phyloP scores from a whole-genome alignment of 2,888 invertebrate species.

The Netelia virgata region DNA sequence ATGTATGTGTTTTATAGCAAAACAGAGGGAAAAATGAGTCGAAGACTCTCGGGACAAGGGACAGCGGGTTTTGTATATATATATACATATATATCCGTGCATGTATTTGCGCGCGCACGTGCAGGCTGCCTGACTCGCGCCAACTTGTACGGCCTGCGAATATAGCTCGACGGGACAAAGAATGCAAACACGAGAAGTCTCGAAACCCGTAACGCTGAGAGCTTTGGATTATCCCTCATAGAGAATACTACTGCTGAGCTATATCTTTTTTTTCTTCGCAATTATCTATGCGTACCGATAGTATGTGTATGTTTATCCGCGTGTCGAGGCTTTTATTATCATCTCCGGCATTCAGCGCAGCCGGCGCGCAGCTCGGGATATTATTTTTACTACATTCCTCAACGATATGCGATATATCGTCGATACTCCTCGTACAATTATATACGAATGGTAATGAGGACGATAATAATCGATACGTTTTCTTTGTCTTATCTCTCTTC shows the following conservation, averaged over 20 bases:
- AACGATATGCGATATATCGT: constrained; percentile 26
- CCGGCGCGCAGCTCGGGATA: background rate
- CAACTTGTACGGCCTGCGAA: constrained; percentile 26
- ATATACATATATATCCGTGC: background rate
- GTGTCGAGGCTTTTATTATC: background rate
- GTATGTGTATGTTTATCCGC: constrained; percentile 9
- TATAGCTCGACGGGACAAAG: constrained; percentile 59
- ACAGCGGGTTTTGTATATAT: constrained; percentile 37
- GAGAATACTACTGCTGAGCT: constrained; percentile 1
- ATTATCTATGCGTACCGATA: constrained; percentile 11
- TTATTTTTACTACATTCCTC: constrained; percentile 35
- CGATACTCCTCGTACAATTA: constrained; percentile 26
- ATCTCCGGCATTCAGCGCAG: background rate
- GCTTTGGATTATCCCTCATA: constrained; percentile 51
- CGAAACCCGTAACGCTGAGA: background rate
- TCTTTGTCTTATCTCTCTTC: constrained; percentile 12
- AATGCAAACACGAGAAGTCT: constrained; percentile 42
- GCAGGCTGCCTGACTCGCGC: constrained; percentile 54
- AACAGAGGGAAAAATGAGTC: constrained; percentile 60
- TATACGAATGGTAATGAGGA: constrained; percentile 20
- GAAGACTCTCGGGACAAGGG: constrained; percentile 51
- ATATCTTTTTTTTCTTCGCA: background rate
- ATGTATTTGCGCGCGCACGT: constrained; percentile 42
- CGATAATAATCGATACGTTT: constrained; percentile 30
- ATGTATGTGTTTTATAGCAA: constrained; percentile 22